Evolutionary conservation across 2,797 vertebrate species (phyloP).

Genomic region (Acanthiza pusilla): DNA sequence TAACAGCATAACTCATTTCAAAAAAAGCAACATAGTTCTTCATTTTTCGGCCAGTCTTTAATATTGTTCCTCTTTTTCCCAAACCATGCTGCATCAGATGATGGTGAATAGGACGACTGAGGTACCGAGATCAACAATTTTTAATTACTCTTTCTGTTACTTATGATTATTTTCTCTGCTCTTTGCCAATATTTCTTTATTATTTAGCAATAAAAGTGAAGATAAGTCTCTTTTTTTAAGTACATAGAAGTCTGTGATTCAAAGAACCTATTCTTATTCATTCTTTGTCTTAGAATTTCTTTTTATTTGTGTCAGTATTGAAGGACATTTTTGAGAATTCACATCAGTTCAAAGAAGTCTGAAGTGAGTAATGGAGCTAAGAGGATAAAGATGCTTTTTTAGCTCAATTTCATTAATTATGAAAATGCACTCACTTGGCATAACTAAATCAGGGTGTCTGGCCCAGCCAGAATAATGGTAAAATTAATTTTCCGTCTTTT

Average conservation of each 20-base stretch:
- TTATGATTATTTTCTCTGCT: not conserved
- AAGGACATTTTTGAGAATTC: not conserved
- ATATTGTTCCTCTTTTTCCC: constrained; percentile 82
- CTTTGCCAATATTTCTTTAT: not conserved
- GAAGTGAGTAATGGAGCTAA: not conserved
- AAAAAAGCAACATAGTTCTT: constrained; percentile 37
- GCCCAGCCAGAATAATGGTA: not conserved
- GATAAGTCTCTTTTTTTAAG: not conserved
- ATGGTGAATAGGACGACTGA: constrained; percentile 99
- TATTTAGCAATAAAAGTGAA: not conserved
- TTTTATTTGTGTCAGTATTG: not conserved
- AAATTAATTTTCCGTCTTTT: not conserved
- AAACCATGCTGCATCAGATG: constrained; percentile 91
- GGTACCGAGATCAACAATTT: constrained; percentile 81
- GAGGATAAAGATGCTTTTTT: not conserved
- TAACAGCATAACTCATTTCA: constrained; percentile 26
- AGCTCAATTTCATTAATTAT: not conserved
- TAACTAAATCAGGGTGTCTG: constrained; percentile 13
- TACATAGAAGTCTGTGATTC: not conserved
- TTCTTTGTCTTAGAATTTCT: not conserved
- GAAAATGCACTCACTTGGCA: not conserved
- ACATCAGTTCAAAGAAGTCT: not conserved
- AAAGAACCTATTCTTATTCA: not conserved
- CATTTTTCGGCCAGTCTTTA: constrained; percentile 59
- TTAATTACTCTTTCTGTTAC: constrained; percentile 57